A percentile compares a stretch with the other conserved stretches of the same genome.
Conservation (phyloP, 2,888 invertebrate genomes). For the Helleia helle region DNA sequence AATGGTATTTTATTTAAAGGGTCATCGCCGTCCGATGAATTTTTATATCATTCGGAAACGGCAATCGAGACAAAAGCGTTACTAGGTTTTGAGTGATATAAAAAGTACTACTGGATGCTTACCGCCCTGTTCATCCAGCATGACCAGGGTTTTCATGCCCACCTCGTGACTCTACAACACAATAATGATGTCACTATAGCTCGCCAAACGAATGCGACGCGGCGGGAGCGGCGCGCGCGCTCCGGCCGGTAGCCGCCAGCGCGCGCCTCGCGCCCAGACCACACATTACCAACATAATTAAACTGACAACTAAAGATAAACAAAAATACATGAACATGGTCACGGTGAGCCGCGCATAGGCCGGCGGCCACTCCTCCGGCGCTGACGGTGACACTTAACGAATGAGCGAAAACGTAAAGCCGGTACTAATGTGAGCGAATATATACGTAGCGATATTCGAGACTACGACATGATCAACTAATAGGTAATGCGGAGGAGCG, state of each 20-base stretch:
- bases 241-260: slow-evolving; percentile 14
- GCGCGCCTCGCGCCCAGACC: slow-evolving; percentile 34
- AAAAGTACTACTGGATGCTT: slow-evolving; percentile 81
- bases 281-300: slow-evolving; percentile 56
- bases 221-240: slow-evolving; percentile 40
- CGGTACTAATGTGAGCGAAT: slow-evolving; percentile 68
- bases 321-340: slow-evolving; percentile 49
- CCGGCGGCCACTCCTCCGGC: slow-evolving; percentile 33
- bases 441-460: too few species aligned
- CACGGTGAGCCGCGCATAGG: slow-evolving; percentile 33
- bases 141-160: slow-evolving; percentile 99
- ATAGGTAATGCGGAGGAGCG: slow-evolving; percentile 57
- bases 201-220: slow-evolving; percentile 64
- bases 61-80: slow-evolving; percentile 68
- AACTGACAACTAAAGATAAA: slow-evolving; percentile 59
- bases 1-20: slow-evolving; percentile 42
- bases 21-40: slow-evolving; percentile 56
- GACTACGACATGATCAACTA: slow-evolving; percentile 57
- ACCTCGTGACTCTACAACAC: slow-evolving; percentile 99
- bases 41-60: slow-evolving; percentile 58
- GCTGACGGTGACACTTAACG: slow-evolving; percentile 40
- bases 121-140: slow-evolving; percentile 99
- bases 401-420: slow-evolving; percentile 66
- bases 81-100: slow-evolving; percentile 68
- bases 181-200: slow-evolving; percentile 75